Conservation (phyloP, 2,888 invertebrate species). For the Oscheius myriophilus region DNA sequence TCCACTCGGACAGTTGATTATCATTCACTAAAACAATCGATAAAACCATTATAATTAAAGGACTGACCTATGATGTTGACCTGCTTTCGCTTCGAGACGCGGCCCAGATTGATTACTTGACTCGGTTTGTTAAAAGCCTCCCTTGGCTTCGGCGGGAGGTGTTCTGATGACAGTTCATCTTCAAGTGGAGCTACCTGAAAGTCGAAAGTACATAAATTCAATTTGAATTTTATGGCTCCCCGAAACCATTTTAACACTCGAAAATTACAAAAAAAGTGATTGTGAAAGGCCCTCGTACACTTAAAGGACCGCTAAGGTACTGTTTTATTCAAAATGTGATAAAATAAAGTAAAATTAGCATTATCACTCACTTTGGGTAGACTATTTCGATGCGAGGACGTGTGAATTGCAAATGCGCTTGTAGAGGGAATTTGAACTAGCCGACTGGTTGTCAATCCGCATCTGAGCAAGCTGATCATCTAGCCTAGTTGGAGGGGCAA, state of each 20-base stretch:
- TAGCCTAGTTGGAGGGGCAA: too few relatives aligned
- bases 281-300: too few relatives aligned
- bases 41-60: not conserved
- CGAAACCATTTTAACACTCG: too few relatives aligned
- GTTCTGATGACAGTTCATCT: slow-evolving; percentile 22
- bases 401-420: slow-evolving; percentile 42
- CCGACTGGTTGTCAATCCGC: slow-evolving; percentile 5
- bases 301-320: too few relatives aligned
- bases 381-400: slow-evolving; percentile 15
- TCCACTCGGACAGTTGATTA: slow-evolving; percentile 54
- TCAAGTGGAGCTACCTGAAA: slow-evolving; percentile 27
- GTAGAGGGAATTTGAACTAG: slow-evolving; percentile 36
- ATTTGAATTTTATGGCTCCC: too few relatives aligned
- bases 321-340: not conserved
- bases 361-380: slow-evolving; percentile 17
- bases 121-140: not conserved
- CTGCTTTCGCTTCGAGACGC: slow-evolving; percentile 33
- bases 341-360: not conserved
- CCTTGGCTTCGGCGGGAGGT: not conserved
- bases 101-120: not conserved
- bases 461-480: slow-evolving; percentile 17
- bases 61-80: slow-evolving; percentile 43
- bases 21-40: slow-evolving; percentile 42
- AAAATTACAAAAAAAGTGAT: too few relatives aligned
- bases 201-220: too few relatives aligned